phyloP scores from a whole-genome alignment of 2,113 vertebrate genomes.

The Calidris pugnax region DNA sequence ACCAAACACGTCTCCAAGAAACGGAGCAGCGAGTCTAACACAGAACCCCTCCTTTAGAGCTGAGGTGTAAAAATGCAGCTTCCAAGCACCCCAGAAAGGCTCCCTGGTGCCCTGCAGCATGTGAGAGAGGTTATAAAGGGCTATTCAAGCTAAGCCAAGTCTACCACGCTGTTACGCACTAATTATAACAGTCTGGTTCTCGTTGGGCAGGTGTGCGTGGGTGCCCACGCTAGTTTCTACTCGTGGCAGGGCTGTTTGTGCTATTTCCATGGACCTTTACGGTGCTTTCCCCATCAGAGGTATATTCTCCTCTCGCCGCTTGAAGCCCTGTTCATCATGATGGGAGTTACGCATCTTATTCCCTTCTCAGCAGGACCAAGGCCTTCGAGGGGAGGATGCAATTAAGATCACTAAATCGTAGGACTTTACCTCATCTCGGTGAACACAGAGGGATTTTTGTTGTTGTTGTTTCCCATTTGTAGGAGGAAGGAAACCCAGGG shows the following conservation, averaged over 20 bases:
- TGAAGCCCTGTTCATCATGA: background rate
- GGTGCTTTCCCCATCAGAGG: background rate
- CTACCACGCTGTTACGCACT: fast-evolving
- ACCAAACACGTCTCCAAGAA: background rate
- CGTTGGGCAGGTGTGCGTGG: background rate
- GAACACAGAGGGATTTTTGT: background rate
- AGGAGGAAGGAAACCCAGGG: conserved; percentile 33
- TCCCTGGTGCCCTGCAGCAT: background rate
- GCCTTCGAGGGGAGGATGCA: background rate
- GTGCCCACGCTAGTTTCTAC: background rate
- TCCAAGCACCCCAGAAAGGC: background rate
- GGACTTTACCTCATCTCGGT: background rate
- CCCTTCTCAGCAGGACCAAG: background rate
- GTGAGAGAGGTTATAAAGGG: background rate
- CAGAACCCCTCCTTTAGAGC: background rate
- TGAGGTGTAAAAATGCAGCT: background rate
- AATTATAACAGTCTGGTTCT: background rate
- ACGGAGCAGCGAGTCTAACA: fast-evolving
- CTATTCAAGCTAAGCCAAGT: background rate
- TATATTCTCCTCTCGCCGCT: background rate
- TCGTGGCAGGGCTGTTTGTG: background rate
- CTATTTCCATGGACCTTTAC: background rate
- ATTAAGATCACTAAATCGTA: background rate
- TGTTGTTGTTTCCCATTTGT: background rate
- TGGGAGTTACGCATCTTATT: background rate